Conservation (phyloP, 2,888 invertebrate genomes). For the Rhyacophila evoluta region DNA sequence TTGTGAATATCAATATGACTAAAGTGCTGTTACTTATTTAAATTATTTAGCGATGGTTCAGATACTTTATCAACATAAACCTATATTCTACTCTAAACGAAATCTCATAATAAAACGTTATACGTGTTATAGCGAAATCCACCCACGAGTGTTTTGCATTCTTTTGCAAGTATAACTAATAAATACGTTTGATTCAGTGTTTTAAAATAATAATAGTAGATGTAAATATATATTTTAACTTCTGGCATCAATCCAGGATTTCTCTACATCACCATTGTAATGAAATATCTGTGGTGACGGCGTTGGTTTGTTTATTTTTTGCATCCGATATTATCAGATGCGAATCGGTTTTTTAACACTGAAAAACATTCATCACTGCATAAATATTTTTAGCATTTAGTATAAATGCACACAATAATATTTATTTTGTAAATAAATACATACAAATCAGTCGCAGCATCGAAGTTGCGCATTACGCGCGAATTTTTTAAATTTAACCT, state of each 20-base stretch:
- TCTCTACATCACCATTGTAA: slow-evolving; percentile 36
- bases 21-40: too few species aligned
- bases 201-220: slow-evolving; percentile 44
- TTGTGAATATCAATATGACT: too few species aligned
- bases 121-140: not conserved
- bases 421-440: too few species aligned
- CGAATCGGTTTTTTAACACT: too few species aligned
- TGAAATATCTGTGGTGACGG: slow-evolving; percentile 25
- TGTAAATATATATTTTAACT: slow-evolving; percentile 22
- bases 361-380: too few species aligned
- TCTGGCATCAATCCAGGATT: slow-evolving; percentile 43
- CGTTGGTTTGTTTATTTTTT: slow-evolving; percentile 9
- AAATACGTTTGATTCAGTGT: slow-evolving; percentile 44
- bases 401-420: too few species aligned
- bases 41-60: too few species aligned
- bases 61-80: too few species aligned
- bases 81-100: not conserved
- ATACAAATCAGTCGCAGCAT: too few species aligned
- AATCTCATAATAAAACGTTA: not conserved
- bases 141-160: slow-evolving; percentile 30
- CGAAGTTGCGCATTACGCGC: too few species aligned
- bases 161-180: slow-evolving; percentile 4
- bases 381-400: too few species aligned
- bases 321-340: not conserved
- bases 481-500: too few species aligned